These are phyloP conservation scores for Nematopogon swammerdamellus DNA, from an alignment of 2,888 invertebrate genomes.

Conservation along the genomic window DNA sequence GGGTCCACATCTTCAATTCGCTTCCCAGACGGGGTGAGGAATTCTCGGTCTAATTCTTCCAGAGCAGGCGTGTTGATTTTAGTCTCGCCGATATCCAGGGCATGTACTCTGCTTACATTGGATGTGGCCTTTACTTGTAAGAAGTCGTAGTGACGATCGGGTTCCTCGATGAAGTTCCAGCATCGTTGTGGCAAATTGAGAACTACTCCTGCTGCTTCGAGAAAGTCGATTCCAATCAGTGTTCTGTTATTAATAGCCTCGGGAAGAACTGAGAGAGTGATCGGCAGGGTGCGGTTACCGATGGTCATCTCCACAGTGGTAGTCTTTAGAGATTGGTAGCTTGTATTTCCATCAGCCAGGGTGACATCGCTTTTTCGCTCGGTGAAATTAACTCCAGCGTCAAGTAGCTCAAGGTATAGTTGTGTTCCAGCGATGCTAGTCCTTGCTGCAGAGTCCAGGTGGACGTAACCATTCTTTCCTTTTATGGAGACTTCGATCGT, in stretches of 20 bases:
- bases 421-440: conserved; percentile 11
- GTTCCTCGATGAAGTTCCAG: conserved; percentile 4
- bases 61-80: too few species aligned
- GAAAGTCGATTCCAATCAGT: conserved; percentile 3
- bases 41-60: too few species aligned
- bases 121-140: neutral
- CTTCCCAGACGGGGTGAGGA: too few species aligned
- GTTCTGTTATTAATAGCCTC: conserved; percentile 4
- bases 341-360: conserved; percentile 9
- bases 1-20: too few species aligned
- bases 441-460: conserved; percentile 12
- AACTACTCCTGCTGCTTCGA: neutral
- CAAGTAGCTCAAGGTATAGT: conserved; percentile 7
- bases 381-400: conserved; percentile 3
- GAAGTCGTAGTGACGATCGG: conserved; percentile 1
- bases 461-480: conserved; percentile 7
- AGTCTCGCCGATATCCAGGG: too few species aligned
- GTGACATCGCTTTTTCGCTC: conserved; percentile 3
- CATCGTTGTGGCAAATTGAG: conserved; percentile 2
- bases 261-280: conserved; percentile 4
- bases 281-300: conserved; percentile 6
- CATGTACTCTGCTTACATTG: too few species aligned
- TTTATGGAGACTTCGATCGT: conserved; percentile 9
- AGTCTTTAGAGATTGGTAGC: conserved; percentile 1
- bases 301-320: conserved; percentile 5